Evolutionary conservation across 2,113 vertebrate genomes (phyloP).

Genomic region (Nycticorax nycticorax): DNA sequence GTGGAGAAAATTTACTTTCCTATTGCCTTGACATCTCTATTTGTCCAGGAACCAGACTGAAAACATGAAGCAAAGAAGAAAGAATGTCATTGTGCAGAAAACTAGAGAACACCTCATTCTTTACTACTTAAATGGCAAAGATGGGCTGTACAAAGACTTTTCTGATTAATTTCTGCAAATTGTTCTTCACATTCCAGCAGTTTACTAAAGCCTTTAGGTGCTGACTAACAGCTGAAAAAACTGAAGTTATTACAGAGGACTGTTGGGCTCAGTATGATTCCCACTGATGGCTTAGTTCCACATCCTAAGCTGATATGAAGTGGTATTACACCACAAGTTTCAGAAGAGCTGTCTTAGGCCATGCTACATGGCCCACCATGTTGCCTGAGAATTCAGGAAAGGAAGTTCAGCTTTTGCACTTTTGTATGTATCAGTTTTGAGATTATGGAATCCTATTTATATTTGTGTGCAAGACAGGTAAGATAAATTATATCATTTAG

Average conservation of each 20-base stretch:
- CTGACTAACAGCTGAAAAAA: neutral
- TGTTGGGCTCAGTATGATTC: accelerated
- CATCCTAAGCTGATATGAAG: neutral
- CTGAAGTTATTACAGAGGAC: neutral
- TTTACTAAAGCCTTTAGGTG: neutral
- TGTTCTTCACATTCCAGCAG: neutral
- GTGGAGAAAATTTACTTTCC: neutral
- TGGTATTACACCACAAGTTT: neutral
- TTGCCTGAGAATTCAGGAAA: neutral
- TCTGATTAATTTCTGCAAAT: neutral
- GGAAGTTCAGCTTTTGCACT: neutral
- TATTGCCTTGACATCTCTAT: neutral
- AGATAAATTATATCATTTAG: neutral
- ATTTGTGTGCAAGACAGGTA: neutral
- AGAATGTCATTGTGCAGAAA: neutral
- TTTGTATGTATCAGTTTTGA: neutral
- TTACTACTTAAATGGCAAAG: neutral
- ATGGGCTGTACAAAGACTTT: neutral
- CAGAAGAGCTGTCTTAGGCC: neutral
- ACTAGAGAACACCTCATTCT: neutral
- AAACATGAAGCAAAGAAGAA: neutral
- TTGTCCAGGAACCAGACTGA: neutral
- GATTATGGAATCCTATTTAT: neutral
- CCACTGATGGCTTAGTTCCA: neutral
- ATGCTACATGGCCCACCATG: neutral